Evolutionary conservation across 2,888 invertebrate genomes (phyloP).

Genomic region (Drosophila macrospina): DNA sequence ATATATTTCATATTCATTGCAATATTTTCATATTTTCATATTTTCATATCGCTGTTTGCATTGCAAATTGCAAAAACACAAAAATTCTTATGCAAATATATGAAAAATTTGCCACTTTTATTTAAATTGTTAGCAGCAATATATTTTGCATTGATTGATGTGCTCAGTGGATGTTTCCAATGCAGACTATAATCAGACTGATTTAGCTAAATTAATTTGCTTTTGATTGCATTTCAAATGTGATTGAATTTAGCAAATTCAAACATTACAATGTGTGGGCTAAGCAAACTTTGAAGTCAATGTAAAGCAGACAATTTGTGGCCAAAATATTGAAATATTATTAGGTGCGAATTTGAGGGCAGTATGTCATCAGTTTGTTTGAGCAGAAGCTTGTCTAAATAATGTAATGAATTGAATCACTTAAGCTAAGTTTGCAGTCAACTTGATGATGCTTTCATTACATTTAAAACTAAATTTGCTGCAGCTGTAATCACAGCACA

Average conservation of each 20-base stretch:
- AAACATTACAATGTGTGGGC: neutral
- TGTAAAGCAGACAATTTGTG: neutral
- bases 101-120: neutral
- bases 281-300: neutral
- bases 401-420: too few species aligned
- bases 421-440: too few species aligned
- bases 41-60: slow-evolving; percentile 37
- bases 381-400: too few species aligned
- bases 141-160: slow-evolving; percentile 5
- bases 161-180: too few species aligned
- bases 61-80: slow-evolving; percentile 38
- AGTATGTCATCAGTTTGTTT: neutral
- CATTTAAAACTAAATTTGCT: too few species aligned
- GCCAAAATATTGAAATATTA: slow-evolving; percentile 7
- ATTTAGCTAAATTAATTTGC: slow-evolving; percentile 52
- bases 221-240: slow-evolving; percentile 40
- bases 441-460: too few species aligned
- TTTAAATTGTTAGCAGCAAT: slow-evolving; percentile 17
- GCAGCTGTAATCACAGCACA: neutral
- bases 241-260: slow-evolving; percentile 39
- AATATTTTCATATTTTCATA: slow-evolving; percentile 38
- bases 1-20: slow-evolving; percentile 10
- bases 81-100: slow-evolving; percentile 26
- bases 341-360: neutral
- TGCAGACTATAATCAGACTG: slow-evolving; percentile 41